A percentile compares a stretch with the other conserved stretches of the same genome.
Conservation (phyloP, 2,797 vertebrate species). For the Paramormyrops hopkinsi region DNA sequence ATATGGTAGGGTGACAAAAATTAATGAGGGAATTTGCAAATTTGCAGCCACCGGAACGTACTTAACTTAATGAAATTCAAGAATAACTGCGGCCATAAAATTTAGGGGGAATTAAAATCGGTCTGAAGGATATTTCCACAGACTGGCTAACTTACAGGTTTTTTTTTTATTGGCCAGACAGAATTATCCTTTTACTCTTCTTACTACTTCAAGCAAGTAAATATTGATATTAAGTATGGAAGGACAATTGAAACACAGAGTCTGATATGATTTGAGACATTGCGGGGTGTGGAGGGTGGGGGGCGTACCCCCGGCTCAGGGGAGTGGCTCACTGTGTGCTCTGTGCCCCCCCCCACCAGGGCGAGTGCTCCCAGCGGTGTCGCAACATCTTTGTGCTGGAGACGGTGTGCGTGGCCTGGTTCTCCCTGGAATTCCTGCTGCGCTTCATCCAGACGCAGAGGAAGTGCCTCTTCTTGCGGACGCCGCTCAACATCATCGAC, state of each 20-base stretch:
- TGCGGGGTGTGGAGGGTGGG: neutral
- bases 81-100: constrained; percentile 2
- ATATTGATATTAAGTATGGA: neutral
- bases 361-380: constrained; percentile 85
- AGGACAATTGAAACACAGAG: neutral
- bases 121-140: neutral
- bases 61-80: constrained; percentile 18
- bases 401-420: constrained; percentile 93
- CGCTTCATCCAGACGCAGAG: constrained; percentile 89
- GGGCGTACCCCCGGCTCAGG: neutral
- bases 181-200: neutral
- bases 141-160: neutral
- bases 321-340: neutral
- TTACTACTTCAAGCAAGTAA: neutral
- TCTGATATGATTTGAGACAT: neutral
- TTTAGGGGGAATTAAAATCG: neutral
- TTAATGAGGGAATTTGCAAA: constrained; percentile 16
- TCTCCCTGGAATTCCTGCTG: constrained; percentile 89
- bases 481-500: constrained; percentile 87
- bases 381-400: constrained; percentile 89
- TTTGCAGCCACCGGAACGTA: constrained; percentile 21
- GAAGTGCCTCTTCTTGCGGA: constrained; percentile 86
- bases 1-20: constrained; percentile 26
- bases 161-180: neutral
- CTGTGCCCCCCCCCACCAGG: constrained; percentile 56